Conservation (phyloP, 2,888 invertebrate species). For the Colostygia pectinataria region DNA sequence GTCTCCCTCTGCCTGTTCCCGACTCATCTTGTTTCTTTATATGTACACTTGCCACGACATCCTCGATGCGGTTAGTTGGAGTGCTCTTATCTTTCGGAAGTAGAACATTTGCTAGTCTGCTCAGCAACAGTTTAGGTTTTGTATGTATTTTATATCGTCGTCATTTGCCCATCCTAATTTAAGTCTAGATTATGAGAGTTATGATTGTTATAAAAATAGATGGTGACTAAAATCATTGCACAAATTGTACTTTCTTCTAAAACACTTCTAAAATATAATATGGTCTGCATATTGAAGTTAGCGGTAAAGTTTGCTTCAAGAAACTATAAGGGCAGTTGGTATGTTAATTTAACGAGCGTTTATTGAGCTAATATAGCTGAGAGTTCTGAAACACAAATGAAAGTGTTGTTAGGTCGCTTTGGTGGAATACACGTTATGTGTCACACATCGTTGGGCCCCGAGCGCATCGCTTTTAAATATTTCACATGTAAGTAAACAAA, state of each 20-base stretch:
- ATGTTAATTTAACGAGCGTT: constrained; percentile 56
- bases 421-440: constrained; percentile 40
- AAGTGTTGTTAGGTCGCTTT: constrained; percentile 50
- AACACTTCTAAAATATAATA: not conserved
- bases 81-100: constrained; percentile 39
- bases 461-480: constrained; percentile 40
- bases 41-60: constrained; percentile 46
- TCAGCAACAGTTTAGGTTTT: constrained; percentile 17
- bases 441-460: constrained; percentile 43
- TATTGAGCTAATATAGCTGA: constrained; percentile 55
- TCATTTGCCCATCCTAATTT: not conserved
- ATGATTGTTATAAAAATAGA: too few species aligned
- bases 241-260: too few species aligned
- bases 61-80: constrained; percentile 39
- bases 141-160: constrained; percentile 5
- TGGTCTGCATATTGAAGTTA: constrained; percentile 18
- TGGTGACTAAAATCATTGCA: too few species aligned
- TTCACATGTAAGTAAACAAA: constrained; percentile 42
- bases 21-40: constrained; percentile 57
- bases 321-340: constrained; percentile 44
- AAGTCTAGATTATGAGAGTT: not conserved
- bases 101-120: constrained; percentile 29
- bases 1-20: constrained; percentile 46
- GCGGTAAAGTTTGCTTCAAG: constrained; percentile 36
- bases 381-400: constrained; percentile 52